Evolutionary conservation across 2,888 invertebrate genomes (phyloP), one percentile per base, ranked within the genome.

Genomic region (Mongoloraphidia duomilia): DNA sequence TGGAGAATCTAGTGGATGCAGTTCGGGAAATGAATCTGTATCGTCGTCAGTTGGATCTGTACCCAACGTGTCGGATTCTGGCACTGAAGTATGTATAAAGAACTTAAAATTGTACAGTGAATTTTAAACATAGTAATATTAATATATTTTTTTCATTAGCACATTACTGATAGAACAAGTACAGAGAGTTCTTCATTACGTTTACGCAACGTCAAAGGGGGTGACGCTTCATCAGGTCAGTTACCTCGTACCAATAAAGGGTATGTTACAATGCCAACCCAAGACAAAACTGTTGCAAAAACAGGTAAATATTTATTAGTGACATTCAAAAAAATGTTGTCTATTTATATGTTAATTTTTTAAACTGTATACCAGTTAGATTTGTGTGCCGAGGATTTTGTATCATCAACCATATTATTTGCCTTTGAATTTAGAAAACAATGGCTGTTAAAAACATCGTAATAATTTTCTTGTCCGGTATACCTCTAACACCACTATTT

Each of bases 1-100:
- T 50, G 71, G 70, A 5, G 75, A 75, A 57, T 74, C 75, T 1
- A 75, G 75, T 54, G 76, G 75, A 4, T 75, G 75, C 54, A 74
- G 75, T 46, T 74, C 74, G 17, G 75, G 71, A 5, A 74, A 74
- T 49, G 75, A 73, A 52, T 76, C 75, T 49, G 74, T 74, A 1
- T 70, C 71, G 1, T 74, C 75, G 4, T 75, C 75, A 0, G 57
- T 72, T 9, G 74, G 74, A 35, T 69, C 75, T 1, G 70, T 73
- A 33, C 71, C 73, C 3, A 68, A 66, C 34, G 71, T 63, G 46
- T 65, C 69, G 0, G 71, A 71, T 59, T 70, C 71, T 4, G 71
- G 71, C 42, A 69, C 67, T 3, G 70, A 70, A 39, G 51, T 51
- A 41, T 10, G 12, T 33, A 34, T 42, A 48, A 47, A 36, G 46